Evolutionary conservation across 1,140 invertebrate genomes (phyloP).

Genomic region (Goniozus legneri): DNA sequence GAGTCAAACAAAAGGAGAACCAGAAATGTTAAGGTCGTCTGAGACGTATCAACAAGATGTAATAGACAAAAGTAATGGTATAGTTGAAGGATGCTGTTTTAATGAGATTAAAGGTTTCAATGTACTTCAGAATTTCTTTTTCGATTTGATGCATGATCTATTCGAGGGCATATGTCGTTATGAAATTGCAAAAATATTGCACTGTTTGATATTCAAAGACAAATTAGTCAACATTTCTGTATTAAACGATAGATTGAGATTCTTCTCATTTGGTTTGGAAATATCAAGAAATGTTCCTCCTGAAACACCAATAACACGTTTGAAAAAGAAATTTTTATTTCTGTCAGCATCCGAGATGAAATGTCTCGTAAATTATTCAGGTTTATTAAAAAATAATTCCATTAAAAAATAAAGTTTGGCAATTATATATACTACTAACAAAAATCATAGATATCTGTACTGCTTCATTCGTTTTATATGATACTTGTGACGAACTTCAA

Average conservation of each 20-base stretch:
- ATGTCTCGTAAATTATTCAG: constrained; percentile 9
- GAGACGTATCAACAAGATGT: constrained; percentile 10
- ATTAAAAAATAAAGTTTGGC: constrained; percentile 3
- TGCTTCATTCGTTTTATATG: background rate
- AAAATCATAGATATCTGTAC: constrained; percentile 5
- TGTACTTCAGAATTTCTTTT: constrained; percentile 1
- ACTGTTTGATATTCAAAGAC: constrained; percentile 6
- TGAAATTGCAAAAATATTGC: constrained; percentile 6
- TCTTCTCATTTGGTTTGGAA: constrained; percentile 4
- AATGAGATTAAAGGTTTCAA: constrained; percentile 3
- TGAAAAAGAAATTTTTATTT: constrained; percentile 7
- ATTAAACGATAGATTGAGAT: constrained; percentile 8
- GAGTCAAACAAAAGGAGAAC: constrained; percentile 5
- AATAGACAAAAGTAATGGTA: background rate
- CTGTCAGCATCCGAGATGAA: constrained; percentile 14
- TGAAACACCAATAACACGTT: background rate
- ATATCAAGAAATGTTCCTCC: constrained; percentile 1
- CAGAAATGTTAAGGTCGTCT: constrained; percentile 6
- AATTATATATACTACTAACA: constrained; percentile 12
- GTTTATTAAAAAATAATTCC: constrained; percentile 7
- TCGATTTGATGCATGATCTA: constrained; percentile 8
- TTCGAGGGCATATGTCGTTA: constrained; percentile 6
- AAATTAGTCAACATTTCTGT: constrained; percentile 11
- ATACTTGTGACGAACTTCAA: background rate
- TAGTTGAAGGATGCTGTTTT: constrained; percentile 12